A percentile compares a stretch with the other conserved stretches of the same genome.
These are phyloP conservation scores for Puffinus mauretanicus DNA, from an alignment of 2,113 vertebrate species.

Conservation along the genomic window DNA sequence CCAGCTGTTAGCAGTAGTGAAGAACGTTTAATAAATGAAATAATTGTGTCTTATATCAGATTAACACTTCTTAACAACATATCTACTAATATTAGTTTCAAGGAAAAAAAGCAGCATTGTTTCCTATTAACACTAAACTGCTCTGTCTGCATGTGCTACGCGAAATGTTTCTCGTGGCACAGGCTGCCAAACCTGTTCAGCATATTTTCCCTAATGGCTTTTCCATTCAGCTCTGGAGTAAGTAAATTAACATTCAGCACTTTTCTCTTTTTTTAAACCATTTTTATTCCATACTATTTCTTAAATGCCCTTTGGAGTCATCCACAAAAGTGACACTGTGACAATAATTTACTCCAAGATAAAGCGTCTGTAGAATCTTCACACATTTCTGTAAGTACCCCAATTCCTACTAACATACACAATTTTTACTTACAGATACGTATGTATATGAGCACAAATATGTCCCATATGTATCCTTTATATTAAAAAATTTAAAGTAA, in stretches of 20 bases:
- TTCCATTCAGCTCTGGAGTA: background rate
- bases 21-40: background rate
- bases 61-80: background rate
- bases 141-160: background rate
- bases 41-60: background rate
- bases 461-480: background rate
- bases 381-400: background rate
- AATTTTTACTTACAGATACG: background rate
- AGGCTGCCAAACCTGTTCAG: background rate
- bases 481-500: background rate
- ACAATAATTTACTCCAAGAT: background rate
- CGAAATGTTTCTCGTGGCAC: background rate
- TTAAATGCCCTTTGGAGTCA: background rate
- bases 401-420: background rate
- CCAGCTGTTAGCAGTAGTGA: background rate
- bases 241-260: conserved; percentile 10
- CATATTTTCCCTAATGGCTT: background rate
- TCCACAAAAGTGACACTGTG: background rate
- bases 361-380: background rate
- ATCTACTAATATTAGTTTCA: background rate
- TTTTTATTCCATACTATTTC: background rate
- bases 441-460: background rate
- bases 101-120: background rate
- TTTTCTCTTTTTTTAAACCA: background rate
- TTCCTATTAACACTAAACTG: background rate